These are phyloP conservation scores for Catostylus mosaicus DNA, from an alignment of 30 jellyfish, hydroid and myxozoan species.

Conservation along the genomic window DNA sequence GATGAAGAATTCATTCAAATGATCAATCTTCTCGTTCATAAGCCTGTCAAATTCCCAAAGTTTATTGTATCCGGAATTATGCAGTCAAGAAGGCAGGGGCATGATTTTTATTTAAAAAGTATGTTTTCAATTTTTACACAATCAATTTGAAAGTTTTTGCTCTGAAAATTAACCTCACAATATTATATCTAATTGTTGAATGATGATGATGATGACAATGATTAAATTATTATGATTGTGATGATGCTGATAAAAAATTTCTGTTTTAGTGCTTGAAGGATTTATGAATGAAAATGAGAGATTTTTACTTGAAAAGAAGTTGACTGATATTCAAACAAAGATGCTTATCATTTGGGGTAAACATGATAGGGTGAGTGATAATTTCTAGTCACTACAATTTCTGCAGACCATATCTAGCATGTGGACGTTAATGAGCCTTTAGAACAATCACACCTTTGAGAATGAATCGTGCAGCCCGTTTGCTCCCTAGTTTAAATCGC, in stretches of 20 bases:
- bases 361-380: constrained; percentile 60
- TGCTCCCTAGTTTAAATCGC: no score
- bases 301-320: constrained; percentile 31
- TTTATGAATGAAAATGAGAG: constrained; percentile 14
- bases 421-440: no score
- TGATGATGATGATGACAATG: no score
- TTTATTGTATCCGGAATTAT: constrained; percentile 60
- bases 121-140: constrained; percentile 18
- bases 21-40: constrained; percentile 60
- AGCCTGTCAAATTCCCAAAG: constrained; percentile 62
- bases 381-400: background rate
- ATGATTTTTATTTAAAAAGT: constrained; percentile 56
- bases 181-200: no score
- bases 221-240: no score
- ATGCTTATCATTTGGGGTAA: constrained; percentile 75
- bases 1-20: constrained; percentile 57
- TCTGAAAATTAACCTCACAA: no score
- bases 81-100: constrained; percentile 69
- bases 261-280: constrained; percentile 53
- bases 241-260: background rate
- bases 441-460: no score
- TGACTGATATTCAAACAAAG: constrained; percentile 43
- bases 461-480: no score
- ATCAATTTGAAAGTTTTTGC: no score
- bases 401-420: no score